Base-by-base conservation (phyloP, 2,113 vertebrate genomes). In the Proterorhinus semilunaris region DNA sequence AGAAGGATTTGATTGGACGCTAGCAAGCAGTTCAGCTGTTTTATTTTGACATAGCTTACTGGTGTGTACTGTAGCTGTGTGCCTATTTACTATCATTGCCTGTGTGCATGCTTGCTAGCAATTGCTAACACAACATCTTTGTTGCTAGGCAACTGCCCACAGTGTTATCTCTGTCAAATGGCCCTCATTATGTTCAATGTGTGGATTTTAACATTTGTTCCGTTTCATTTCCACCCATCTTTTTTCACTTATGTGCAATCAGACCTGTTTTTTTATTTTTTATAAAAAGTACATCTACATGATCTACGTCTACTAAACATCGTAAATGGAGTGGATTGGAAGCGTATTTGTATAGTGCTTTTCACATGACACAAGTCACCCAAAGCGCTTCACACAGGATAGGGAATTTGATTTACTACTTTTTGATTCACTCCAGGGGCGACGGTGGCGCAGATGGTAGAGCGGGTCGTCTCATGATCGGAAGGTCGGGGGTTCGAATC, bases 41-140 rank as follows among this genome's bases (percentile, higher is more conserved):
- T 1, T 11, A 55, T 55, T 10, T 55, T 21, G 6, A 27, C 17
- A 55, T 27, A 27, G 16, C 16, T 4, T 17, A 53, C 27, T 36
- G 2, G 27, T 36, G 4, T 36, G 27, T 17, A 50, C 5, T 12
- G 16, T 55, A 9, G 10, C 27, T 27, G 17, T 55, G 6, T 11
- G 21, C 4, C 17, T 55, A 27, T 55, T 55, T 55, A 55, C 53
- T 55, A 27, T 42, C 9, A 6, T 36, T 8, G 54, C 12, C 3
- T 42, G 55, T 57, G 21, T 58, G 27, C 27, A 36, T 58, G 55
- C 21, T 36, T 11, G 21, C 21, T 58, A 58, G 55, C 21, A 58
- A 11, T 58, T 58, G 55, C 55, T 58, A 58, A 58, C 55, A 58
- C 55, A 58, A 42, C 55, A 42, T 58, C 21, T 58, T 42, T 42